Base-by-base conservation (phyloP, 2,113 vertebrate species). In the Tauraco erythrolophus region DNA sequence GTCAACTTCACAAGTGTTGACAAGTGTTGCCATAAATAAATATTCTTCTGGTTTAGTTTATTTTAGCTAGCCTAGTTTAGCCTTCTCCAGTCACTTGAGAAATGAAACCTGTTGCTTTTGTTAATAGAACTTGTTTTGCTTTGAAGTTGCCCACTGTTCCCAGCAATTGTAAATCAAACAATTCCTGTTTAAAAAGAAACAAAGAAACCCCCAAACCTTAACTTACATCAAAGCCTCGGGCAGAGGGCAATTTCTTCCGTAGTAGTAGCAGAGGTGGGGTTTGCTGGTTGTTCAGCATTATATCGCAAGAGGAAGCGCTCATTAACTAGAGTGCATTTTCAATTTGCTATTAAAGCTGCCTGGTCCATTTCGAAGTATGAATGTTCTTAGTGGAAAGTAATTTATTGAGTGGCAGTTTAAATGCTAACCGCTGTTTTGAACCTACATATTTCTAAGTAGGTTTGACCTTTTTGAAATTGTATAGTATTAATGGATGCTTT, bases 321-420 rank as follows among this genome's bases (percentile, higher is more conserved):
- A 80, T 95, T 85, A 92, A 77, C 50, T 93, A 39, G 68, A 95
- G 94, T 86, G 85, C 75, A 12, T 95, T 86, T 95, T 72, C 82
- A 90, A 31, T 66, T 88, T 92, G 58, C 13, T 74, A 2, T 85
- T 88, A 81, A 64, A 88, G 51, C 88, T 90, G 50, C 50, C 37
- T 70, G 58, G 84, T 91, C 56, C 13, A 6, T 70, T 86, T 72
- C 0, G 1, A 93, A 95, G 86, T 78, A 41, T 5, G 58, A 75
- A 58, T 35, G 4, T 80, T 77, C 58, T 81, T 77, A 90, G 62
- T 74, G 51, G 57, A 77, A 88, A 48, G 37, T 65, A 78, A 66
- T 93, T 90, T 92, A 43, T 11, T 82, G 90, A 93, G 56, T 90
- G 62, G 35, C 8, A 46, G 58, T 89, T 96, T 31, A 84, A 93